phyloP scores from a whole-genome alignment of 2,797 vertebrate species.

The Sebastiscus tertius region DNA sequence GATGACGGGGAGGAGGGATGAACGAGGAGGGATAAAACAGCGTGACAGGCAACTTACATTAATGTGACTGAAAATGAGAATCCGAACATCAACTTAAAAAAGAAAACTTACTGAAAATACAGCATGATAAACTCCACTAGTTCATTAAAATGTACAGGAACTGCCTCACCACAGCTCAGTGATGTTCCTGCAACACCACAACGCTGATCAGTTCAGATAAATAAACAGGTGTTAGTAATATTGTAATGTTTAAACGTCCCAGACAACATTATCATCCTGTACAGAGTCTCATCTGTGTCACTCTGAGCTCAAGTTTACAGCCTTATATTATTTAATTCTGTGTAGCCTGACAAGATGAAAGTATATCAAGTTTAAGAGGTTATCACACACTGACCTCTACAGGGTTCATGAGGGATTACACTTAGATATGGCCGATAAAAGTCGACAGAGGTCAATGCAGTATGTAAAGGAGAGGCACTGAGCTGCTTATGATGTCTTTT shows the following conservation, averaged over 20 bases:
- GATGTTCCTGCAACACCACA: slow-evolving; percentile 12
- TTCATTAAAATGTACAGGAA: not conserved
- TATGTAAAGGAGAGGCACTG: not conserved
- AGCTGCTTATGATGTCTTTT: not conserved
- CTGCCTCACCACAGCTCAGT: not conserved
- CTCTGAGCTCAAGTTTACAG: not conserved
- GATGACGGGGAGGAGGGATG: not conserved
- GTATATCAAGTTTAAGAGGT: not conserved
- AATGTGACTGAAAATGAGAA: not conserved
- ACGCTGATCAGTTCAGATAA: slow-evolving; percentile 43
- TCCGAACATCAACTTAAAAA: not conserved
- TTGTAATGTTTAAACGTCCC: not conserved
- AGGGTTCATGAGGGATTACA: slow-evolving; percentile 55
- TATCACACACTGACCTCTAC: slow-evolving; percentile 73
- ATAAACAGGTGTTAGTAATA: slow-evolving; percentile 38
- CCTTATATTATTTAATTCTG: not conserved
- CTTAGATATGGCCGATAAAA: fast-evolving
- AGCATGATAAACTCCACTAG: not conserved
- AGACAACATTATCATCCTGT: not conserved
- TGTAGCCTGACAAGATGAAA: not conserved
- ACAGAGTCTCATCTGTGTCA: not conserved
- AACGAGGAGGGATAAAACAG: fast-evolving
- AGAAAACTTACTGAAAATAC: not conserved
- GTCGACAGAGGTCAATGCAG: not conserved
- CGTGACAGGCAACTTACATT: not conserved